Base-by-base conservation (phyloP, 2,113 vertebrate species). In the Phalacrocorax aristotelis region DNA sequence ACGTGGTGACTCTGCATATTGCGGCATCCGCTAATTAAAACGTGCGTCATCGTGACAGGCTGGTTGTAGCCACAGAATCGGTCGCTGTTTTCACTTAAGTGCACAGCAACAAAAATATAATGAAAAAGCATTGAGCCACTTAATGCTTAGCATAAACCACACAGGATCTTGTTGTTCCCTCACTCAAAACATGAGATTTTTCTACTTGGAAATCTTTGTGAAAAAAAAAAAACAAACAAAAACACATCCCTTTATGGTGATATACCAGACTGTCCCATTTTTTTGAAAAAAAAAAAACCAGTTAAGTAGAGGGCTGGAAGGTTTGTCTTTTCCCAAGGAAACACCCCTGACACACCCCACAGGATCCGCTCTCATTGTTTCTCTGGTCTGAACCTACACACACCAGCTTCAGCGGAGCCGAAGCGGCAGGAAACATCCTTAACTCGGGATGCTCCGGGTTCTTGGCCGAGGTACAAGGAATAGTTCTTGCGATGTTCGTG, bases 1-100 rank as follows among this genome's bases (percentile, higher is more conserved):
- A 79, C 2, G 3, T n/a, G 29, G n/a, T 76, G 68, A 23, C 34
- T 80, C 4, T 2, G 32, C 17, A 10, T 21, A 13, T 16, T 55
- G 49, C 65, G 68, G 52, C 36, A 40, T 38, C 48, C 84, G 64
- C 61, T 86, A 36, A 76, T 60, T 65, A 32, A 71, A 90, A 29
- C 48, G 61, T 0, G 0, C 72, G 40, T 23, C 40, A 27, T 38
- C 2, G 3, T 42, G 61, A 83, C 30, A 46, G 61, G 38, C 3
- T 6, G 48, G 38, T 21, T 92, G 79, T 55, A 76, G 71, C 62
- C 76, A 54, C 44, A 60, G 49, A 92, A 49, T 62, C 5, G 15
- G 48, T 61, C 66, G 17, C 16, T 69, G 6, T 49, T 84, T 66
- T 58, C 46, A 81, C 23, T 9, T 22, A 36, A 89, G 23, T 10